These are phyloP conservation scores for Trypoxylus dichotomus DNA, from an alignment of 1,140 invertebrate genomes.

Conservation along the genomic window DNA sequence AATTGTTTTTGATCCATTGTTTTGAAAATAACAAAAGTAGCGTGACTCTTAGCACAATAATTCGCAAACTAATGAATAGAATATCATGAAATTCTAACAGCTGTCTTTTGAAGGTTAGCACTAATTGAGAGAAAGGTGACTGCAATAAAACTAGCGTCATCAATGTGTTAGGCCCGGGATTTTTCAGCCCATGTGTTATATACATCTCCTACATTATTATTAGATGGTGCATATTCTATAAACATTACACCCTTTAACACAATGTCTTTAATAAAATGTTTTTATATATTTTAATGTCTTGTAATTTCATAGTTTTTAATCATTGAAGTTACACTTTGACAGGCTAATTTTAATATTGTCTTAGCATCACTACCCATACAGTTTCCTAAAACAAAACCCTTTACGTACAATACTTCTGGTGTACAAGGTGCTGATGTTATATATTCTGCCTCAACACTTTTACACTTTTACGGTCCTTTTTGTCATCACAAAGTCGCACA, in stretches of 20 bases:
- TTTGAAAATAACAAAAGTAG: too few relatives aligned
- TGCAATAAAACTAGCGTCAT: too few relatives aligned
- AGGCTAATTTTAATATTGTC: background rate
- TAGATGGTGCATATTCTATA: background rate
- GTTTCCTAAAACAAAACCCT: background rate
- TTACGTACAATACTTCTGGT: constrained; percentile 2
- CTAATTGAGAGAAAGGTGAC: too few relatives aligned
- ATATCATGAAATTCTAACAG: too few relatives aligned
- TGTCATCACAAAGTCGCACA: too few relatives aligned
- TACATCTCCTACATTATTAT: constrained; percentile 24
- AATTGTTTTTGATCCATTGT: too few relatives aligned
- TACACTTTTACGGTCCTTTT: constrained; percentile 11
- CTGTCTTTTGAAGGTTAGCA: too few relatives aligned
- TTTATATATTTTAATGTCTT: constrained; percentile 15
- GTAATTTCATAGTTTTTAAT: constrained; percentile 28
- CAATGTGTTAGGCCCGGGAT: too few relatives aligned
- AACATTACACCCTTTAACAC: constrained; percentile 26
- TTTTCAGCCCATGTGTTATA: too few relatives aligned
- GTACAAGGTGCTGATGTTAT: constrained; percentile 6
- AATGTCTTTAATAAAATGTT: constrained; percentile 28
- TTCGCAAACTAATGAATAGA: too few relatives aligned
- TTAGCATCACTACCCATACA: background rate
- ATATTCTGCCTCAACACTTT: constrained; percentile 23
- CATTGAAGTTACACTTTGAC: constrained; percentile 25
- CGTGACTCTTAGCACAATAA: too few relatives aligned